Evolutionary conservation across 2,888 invertebrate genomes (phyloP), one percentile per base, ranked within the genome.

Genomic region (Dolomedes plantarius): DNA sequence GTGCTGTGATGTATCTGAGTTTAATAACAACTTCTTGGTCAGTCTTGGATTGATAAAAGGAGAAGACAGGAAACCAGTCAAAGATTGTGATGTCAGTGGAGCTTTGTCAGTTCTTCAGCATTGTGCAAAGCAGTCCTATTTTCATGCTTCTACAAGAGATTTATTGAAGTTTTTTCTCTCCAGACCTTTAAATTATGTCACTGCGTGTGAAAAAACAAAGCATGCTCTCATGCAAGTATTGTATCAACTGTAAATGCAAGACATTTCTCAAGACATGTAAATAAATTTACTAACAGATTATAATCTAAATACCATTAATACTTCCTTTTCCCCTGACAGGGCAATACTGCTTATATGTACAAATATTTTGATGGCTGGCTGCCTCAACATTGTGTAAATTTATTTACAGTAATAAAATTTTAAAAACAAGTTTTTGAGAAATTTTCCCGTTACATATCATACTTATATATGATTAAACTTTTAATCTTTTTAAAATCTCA

Each of bases 41-140:
- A 56, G 46, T 36, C 76, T 89, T 73, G 88, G 89, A 5, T 64
- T 89, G 19, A 19, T 89, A 5, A 89, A 89, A 73, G 76, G 80
- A 7, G 89, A 89, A 75, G 83, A 87, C 9, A 71, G 76, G 29
- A 75, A 77, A 29, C 19, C 28, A n/a, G n/a, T 36, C 23, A 41
- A 50, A 27, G 65, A 39, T 32, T 56, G 50, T 7, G 87, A 89
- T 41, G 81, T 89, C 1, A 87, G 74, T 68, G 89, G 89, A 19
- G 83, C 87, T 6, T 62, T 89, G 9, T 27, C 87, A 27, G 86
- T 88, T 27, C 69, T 89, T 6, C 74, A 76, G 6, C 75, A 83
- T 76, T 39, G 64, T 19, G 73, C 76, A 0, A 86, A 32, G 32
- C 76, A 81, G 29, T 39, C 68, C 23, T 86, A 86, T 46, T 88